phyloP scores from a whole-genome alignment of 2,113 vertebrate species.

The Mastomys coucha region DNA sequence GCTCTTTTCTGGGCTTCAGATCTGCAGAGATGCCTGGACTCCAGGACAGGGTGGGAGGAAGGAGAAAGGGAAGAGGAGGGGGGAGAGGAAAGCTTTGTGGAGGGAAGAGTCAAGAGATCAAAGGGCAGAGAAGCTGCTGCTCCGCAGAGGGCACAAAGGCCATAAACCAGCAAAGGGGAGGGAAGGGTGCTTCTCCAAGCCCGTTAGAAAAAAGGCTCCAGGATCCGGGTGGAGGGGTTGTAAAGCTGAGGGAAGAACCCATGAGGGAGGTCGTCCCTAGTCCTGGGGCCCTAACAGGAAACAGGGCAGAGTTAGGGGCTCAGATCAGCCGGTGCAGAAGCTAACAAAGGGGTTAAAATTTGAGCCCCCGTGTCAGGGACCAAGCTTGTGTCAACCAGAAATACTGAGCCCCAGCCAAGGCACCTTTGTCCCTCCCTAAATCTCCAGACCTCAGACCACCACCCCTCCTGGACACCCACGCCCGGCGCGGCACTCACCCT shows the following conservation, averaged over 20 bases:
- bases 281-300: neutral
- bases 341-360: slow-evolving; percentile 74
- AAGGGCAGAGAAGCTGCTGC: slow-evolving; percentile 65
- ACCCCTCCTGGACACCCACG: neutral
- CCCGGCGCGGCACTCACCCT: slow-evolving; percentile 72
- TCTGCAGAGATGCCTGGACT: slow-evolving; percentile 51
- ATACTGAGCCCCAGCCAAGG: slow-evolving; percentile 23
- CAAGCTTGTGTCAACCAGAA: neutral
- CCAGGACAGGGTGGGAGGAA: too few species aligned
- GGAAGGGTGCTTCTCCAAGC: neutral
- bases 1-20: slow-evolving; percentile 16
- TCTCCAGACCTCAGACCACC: slow-evolving; percentile 58
- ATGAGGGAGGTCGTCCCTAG: slow-evolving; percentile 7
- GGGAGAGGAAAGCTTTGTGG: slow-evolving; percentile 51
- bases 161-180: neutral
- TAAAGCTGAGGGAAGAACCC: neutral
- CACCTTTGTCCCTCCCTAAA: slow-evolving; percentile 76
- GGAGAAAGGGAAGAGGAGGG: neutral
- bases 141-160: slow-evolving; percentile 32
- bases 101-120: slow-evolving; percentile 76
- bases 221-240: neutral
- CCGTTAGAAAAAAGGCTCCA: slow-evolving; percentile 65
- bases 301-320: slow-evolving; percentile 58
- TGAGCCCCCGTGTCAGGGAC: slow-evolving; percentile 40
- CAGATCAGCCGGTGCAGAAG: neutral